phyloP scores from a whole-genome alignment of 2,797 vertebrate genomes.

The Dermochelys coriacea region DNA sequence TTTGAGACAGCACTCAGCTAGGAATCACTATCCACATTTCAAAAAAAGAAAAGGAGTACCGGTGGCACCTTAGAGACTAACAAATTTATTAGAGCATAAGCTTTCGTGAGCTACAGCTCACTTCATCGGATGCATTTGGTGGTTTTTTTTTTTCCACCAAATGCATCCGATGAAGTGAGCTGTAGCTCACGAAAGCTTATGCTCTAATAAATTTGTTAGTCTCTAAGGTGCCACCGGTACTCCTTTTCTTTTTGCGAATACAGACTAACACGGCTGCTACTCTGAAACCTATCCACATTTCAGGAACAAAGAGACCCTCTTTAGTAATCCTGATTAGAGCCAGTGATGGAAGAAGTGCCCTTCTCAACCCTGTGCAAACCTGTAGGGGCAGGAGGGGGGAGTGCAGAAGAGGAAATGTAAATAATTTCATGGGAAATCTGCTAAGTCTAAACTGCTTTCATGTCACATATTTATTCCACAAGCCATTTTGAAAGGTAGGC shows the following conservation, averaged over 20 bases:
- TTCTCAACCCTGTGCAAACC: neutral
- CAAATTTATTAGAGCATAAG: too few species aligned
- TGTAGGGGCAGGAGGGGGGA: neutral
- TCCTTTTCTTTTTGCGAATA: too few species aligned
- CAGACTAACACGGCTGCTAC: too few species aligned
- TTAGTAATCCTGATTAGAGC: neutral
- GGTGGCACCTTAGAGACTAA: too few species aligned
- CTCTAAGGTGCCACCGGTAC: too few species aligned
- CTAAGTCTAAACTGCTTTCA: neutral
- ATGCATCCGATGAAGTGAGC: too few species aligned
- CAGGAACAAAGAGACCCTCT: fast-evolving
- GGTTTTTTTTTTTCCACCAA: too few species aligned
- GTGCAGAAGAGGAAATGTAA: fast-evolving
- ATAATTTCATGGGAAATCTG: conserved; percentile 4
- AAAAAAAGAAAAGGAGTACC: too few species aligned
- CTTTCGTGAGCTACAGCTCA: too few species aligned
- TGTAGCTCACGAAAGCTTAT: too few species aligned
- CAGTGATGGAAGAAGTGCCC: fast-evolving
- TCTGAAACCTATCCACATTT: neutral
- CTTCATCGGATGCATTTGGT: too few species aligned
- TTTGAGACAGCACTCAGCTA: neutral
- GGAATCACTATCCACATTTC: neutral
- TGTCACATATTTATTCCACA: neutral
- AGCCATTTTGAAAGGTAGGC: neutral
- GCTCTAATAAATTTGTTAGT: too few species aligned